Evolutionary conservation across 2,888 invertebrate species (phyloP).

Genomic region (Lampropteryx suffumata): DNA sequence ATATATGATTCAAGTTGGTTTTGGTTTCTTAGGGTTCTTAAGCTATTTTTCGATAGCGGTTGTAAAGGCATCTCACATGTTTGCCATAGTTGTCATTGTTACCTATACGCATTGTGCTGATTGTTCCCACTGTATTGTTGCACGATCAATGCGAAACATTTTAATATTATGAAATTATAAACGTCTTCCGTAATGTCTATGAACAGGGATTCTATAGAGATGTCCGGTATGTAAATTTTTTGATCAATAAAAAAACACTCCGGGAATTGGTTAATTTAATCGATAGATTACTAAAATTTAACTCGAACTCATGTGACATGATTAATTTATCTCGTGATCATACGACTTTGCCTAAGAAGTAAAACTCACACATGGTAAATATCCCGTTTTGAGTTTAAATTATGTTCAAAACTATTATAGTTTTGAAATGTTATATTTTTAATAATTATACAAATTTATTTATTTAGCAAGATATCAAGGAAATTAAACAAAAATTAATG

Average conservation of each 20-base stretch:
- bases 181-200: slow-evolving; percentile 72
- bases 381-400: too few relatives aligned
- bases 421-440: too few relatives aligned
- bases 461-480: too few relatives aligned
- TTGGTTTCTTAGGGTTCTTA: slow-evolving; percentile 27
- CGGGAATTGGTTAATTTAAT: background rate
- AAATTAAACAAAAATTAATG: too few relatives aligned
- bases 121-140: slow-evolving; percentile 71
- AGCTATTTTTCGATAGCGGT: slow-evolving; percentile 32
- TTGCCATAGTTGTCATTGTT: slow-evolving; percentile 81
- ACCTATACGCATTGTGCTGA: slow-evolving; percentile 75
- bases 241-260: background rate
- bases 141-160: slow-evolving; percentile 80
- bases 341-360: too few relatives aligned
- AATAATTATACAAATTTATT: too few relatives aligned
- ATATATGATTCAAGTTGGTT: slow-evolving; percentile 8
- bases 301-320: too few relatives aligned
- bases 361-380: too few relatives aligned
- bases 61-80: slow-evolving; percentile 69
- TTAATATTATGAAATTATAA: slow-evolving; percentile 82
- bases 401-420: too few relatives aligned
- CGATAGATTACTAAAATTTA: too few relatives aligned
- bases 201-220: slow-evolving; percentile 38
- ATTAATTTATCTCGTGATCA: too few relatives aligned
- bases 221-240: background rate